Conservation (phyloP, 2,888 invertebrate genomes). For the Papilio protenor region DNA sequence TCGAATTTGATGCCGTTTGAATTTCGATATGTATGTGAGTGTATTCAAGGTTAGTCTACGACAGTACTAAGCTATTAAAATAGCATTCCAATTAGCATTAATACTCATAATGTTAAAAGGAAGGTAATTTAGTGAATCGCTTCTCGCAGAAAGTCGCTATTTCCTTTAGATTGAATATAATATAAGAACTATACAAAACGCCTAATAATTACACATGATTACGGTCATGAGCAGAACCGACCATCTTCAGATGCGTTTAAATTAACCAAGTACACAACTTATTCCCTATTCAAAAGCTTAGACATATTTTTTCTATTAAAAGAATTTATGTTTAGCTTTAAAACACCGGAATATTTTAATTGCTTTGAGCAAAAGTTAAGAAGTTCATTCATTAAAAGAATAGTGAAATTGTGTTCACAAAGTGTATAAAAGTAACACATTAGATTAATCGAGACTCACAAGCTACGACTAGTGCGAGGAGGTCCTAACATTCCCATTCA, state of each 20-base stretch:
- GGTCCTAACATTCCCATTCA: slow-evolving; percentile 76
- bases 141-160: not conserved
- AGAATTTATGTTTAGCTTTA: slow-evolving; percentile 4
- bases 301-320: not conserved
- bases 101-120: not conserved
- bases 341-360: slow-evolving; percentile 23
- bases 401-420: not conserved
- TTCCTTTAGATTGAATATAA: not conserved
- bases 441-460: slow-evolving; percentile 34
- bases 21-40: not conserved
- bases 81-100: not conserved
- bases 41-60: not conserved
- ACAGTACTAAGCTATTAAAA: not conserved
- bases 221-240: not conserved
- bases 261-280: not conserved
- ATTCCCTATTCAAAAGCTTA: not conserved
- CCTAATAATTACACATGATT: not conserved
- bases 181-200: not conserved
- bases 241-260: not conserved
- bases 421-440: slow-evolving; percentile 8
- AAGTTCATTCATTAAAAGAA: not conserved
- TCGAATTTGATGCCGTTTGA: not conserved
- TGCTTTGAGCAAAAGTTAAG: slow-evolving; percentile 20
- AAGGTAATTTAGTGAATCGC: not conserved
- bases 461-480: slow-evolving; percentile 67